phyloP scores from a whole-genome alignment of 53 echinoderm and acorn worm species.

The Holothuria scabra region DNA sequence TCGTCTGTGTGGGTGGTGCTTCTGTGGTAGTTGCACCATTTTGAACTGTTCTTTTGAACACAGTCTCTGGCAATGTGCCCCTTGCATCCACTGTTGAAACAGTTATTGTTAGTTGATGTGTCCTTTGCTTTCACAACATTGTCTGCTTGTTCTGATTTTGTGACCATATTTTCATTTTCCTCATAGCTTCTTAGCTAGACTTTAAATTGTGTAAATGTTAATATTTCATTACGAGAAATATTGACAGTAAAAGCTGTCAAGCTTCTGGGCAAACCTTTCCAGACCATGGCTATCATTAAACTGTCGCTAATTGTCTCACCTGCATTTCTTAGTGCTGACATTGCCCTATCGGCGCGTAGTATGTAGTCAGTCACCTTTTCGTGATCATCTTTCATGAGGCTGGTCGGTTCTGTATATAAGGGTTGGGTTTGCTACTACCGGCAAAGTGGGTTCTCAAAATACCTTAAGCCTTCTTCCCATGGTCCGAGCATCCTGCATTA shows the following conservation, averaged over 20 bases:
- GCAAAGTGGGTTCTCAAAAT: no score
- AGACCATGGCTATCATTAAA: slow-evolving; percentile 36
- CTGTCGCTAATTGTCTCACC: not conserved
- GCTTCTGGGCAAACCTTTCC: slow-evolving; percentile 22
- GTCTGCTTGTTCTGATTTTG: not conserved
- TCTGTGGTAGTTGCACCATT: not conserved
- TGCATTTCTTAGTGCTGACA: no score
- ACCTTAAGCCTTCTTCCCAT: no score
- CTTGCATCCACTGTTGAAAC: not conserved
- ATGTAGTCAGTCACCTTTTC: no score
- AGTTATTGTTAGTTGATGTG: not conserved
- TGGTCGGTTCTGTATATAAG: no score
- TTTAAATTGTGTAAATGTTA: slow-evolving; percentile 51
- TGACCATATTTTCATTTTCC: slow-evolving; percentile 5
- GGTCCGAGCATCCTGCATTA: no score
- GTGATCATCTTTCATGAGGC: no score
- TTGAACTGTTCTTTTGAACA: not conserved
- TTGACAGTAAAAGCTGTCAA: slow-evolving; percentile 36
- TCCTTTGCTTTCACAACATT: not conserved
- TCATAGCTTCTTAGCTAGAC: slow-evolving; percentile 10
- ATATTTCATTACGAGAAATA: slow-evolving; percentile 3
- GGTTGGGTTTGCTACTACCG: no score
- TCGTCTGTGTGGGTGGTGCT: not conserved
- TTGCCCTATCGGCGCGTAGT: no score
- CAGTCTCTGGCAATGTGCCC: slow-evolving; percentile 5